Evolutionary conservation across 2,113 vertebrate species (phyloP).

Genomic region (Corydoras maculifer): DNA sequence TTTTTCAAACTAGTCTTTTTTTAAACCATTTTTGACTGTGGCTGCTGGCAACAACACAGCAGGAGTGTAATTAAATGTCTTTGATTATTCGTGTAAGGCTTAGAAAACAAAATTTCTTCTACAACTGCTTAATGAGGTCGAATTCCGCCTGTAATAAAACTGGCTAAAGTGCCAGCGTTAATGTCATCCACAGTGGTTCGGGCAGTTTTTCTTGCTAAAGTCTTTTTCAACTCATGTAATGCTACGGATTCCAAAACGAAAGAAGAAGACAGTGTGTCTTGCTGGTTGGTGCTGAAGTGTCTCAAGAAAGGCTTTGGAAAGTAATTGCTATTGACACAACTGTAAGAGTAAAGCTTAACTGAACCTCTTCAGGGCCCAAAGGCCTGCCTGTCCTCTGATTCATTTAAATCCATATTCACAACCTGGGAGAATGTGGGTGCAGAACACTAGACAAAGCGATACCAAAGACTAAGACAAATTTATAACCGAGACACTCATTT

Average conservation of each 20-base stretch:
- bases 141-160: neutral
- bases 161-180: neutral
- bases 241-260: neutral
- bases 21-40: neutral
- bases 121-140: slow-evolving; percentile 1
- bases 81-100: neutral
- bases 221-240: slow-evolving; percentile 3
- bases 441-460: neutral
- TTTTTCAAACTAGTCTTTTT: slow-evolving; percentile 9
- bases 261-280: slow-evolving; percentile 9
- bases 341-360: slow-evolving; percentile 52
- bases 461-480: slow-evolving; percentile 38
- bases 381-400: slow-evolving; percentile 15
- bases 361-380: slow-evolving; percentile 40
- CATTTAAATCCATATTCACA: slow-evolving; percentile 26
- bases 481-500: slow-evolving; percentile 25
- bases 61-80: slow-evolving; percentile 20
- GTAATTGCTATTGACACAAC: slow-evolving; percentile 65
- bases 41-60: slow-evolving; percentile 2
- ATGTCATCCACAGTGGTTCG: neutral
- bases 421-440: slow-evolving; percentile 18
- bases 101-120: slow-evolving; percentile 7
- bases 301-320: slow-evolving; percentile 52
- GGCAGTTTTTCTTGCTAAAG: neutral
- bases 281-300: slow-evolving; percentile 39